These are phyloP conservation scores for Doris montereyensis DNA, from an alignment of 2,888 invertebrate species.

Conservation along the genomic window DNA sequence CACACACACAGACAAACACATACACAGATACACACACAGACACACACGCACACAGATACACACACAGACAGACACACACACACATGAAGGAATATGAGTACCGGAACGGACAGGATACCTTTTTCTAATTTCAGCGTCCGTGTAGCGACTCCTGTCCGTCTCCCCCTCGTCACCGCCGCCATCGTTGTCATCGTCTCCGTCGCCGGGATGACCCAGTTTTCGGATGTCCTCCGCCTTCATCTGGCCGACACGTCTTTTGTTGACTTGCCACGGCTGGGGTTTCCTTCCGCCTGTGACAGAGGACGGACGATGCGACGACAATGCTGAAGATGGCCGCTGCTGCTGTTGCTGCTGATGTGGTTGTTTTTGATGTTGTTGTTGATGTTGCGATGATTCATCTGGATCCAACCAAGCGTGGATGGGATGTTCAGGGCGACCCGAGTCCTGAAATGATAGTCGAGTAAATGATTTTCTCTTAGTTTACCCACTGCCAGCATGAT, in stretches of 20 bases:
- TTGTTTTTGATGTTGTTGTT: no score
- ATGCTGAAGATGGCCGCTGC: not conserved
- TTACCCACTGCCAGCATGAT: no score
- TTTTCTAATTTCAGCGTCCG: conserved; percentile 43
- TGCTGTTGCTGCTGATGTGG: no score
- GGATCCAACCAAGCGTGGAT: conserved; percentile 15
- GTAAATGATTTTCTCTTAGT: no score
- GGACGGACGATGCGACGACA: not conserved
- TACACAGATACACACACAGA: no score
- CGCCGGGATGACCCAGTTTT: conserved; percentile 49
- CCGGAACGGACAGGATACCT: no score
- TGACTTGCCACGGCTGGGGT: conserved; percentile 63
- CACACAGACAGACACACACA: no score
- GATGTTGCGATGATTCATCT: not conserved
- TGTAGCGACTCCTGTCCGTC: conserved; percentile 39
- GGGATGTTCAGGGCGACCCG: not conserved
- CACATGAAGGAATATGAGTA: no score
- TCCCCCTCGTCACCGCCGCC: not conserved
- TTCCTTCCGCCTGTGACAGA: not conserved
- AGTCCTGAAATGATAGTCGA: no score
- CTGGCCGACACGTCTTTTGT: conserved; percentile 57
- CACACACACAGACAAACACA: no score
- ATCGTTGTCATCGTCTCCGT: conserved; percentile 38
- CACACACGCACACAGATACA: no score
- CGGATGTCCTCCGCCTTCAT: conserved; percentile 58